Base-by-base conservation (phyloP, 2,888 invertebrate genomes). In the Zygogramma bicolorata region DNA sequence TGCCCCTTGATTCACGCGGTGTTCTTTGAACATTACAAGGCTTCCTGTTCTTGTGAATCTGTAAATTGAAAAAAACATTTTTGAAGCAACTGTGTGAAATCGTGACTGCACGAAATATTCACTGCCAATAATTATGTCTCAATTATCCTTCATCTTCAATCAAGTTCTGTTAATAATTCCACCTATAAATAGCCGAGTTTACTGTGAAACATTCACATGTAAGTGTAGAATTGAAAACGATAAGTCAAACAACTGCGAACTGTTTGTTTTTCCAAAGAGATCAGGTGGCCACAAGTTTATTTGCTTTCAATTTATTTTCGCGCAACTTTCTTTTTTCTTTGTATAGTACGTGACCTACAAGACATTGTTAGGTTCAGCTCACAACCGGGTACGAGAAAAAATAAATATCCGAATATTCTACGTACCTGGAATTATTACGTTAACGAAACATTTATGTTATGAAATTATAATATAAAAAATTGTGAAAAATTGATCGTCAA, bases 241-340 rank as follows among this genome's bases (percentile, higher is more conserved):
- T 61, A 73, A 68, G 72, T 73, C 72, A 75, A 73, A 73, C 75
- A 75, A 75, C 72, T 75, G 75, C 70, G 68, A 61, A 70, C 38
- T 75, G 75, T 75, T 75, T 75, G 70, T 75, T 75, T 75, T 62
- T 67, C 59, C 62, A 67, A 58, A 71, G 58, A 66, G 70, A 75
- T 75, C 75, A 75, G 75, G 75, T 75, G 75, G 73, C 69, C 59
- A 57, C 60, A 68, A 70, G 73, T 75, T 75, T 75, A 73, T 75
- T 75, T 75, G 72, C 70, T 67, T 75, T 75, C 70, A 68, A 75
- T 75, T 75, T 75, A 75, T 75, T 75, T 71, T 70, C 53, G 75
- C 65, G 60, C 68, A 72, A 70, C 66, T 68, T 73, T 71, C 65
- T 65, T 70, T 63, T 70, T 66, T 53, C 66, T 72, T 72, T 69